Conservation (phyloP, 2,888 invertebrate genomes). For the Lepidonotus clava region DNA sequence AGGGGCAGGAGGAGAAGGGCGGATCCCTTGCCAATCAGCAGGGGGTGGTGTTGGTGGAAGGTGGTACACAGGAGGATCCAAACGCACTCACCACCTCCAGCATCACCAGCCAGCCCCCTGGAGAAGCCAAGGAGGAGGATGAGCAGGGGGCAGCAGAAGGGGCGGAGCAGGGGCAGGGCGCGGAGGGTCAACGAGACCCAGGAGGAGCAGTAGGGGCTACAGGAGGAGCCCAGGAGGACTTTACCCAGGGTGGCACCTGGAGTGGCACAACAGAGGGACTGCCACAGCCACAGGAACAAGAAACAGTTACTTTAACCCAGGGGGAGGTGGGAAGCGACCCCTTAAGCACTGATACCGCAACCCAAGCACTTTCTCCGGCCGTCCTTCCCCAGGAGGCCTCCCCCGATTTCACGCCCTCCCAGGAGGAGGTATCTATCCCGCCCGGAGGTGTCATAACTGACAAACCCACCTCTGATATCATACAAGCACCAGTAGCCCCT, state of each 20-base stretch:
- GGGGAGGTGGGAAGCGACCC: neutral
- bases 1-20: neutral
- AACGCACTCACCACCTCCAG: neutral
- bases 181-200: neutral
- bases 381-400: neutral
- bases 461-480: neutral
- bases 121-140: neutral
- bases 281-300: neutral
- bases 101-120: neutral
- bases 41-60: neutral
- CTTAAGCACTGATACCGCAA: neutral
- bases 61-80: constrained; percentile 24
- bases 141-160: neutral
- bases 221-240: neutral
- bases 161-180: constrained; percentile 16
- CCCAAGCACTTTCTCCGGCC: neutral
- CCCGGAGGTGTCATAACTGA: neutral
- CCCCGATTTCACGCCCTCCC: constrained; percentile 10
- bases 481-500: neutral
- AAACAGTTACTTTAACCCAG: neutral
- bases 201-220: neutral
- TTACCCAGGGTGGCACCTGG: neutral
- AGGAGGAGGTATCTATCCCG: neutral
- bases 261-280: neutral
- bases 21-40: neutral